These are phyloP conservation scores for Halocaridina rubra DNA, from an alignment of 2,888 invertebrate species.

Conservation along the genomic window DNA sequence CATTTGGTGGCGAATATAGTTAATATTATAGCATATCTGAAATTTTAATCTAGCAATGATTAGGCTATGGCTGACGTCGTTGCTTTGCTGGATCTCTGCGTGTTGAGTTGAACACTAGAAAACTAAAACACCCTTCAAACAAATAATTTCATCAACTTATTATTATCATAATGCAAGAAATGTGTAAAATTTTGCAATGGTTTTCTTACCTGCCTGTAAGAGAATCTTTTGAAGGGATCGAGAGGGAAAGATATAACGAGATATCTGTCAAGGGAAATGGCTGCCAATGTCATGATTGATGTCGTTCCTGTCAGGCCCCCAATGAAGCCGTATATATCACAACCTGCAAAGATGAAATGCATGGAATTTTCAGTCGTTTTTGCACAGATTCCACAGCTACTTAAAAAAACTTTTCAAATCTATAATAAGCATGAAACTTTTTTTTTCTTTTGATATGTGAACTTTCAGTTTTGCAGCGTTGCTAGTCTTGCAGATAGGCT, in stretches of 20 bases:
- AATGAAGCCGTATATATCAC: slow-evolving; percentile 82
- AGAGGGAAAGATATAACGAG: slow-evolving; percentile 84
- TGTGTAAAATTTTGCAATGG: too few relatives aligned
- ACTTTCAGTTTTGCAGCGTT: too few relatives aligned
- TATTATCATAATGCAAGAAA: background rate
- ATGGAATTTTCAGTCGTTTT: too few relatives aligned
- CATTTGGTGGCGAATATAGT: too few relatives aligned
- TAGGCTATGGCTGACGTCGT: background rate
- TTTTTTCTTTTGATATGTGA: too few relatives aligned
- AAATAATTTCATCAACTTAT: background rate
- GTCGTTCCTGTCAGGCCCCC: slow-evolving; percentile 85
- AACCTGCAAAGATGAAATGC: slow-evolving; percentile 73
- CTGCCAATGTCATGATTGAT: slow-evolving; percentile 83
- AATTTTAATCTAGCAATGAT: background rate
- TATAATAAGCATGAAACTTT: too few relatives aligned
- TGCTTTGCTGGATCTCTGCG: background rate
- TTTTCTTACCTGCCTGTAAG: slow-evolving; percentile 66
- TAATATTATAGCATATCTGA: too few relatives aligned
- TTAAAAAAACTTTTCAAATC: too few relatives aligned
- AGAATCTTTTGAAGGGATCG: slow-evolving; percentile 76
- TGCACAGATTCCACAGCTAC: too few relatives aligned
- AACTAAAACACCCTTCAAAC: background rate
- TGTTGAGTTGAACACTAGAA: background rate
- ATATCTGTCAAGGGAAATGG: slow-evolving; percentile 85
- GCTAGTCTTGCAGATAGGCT: too few relatives aligned